Percentiles rank a stretch among this genome's conserved stretches.
Conservation (phyloP, 2,113 vertebrate species). For the Casuarius casuarius region DNA sequence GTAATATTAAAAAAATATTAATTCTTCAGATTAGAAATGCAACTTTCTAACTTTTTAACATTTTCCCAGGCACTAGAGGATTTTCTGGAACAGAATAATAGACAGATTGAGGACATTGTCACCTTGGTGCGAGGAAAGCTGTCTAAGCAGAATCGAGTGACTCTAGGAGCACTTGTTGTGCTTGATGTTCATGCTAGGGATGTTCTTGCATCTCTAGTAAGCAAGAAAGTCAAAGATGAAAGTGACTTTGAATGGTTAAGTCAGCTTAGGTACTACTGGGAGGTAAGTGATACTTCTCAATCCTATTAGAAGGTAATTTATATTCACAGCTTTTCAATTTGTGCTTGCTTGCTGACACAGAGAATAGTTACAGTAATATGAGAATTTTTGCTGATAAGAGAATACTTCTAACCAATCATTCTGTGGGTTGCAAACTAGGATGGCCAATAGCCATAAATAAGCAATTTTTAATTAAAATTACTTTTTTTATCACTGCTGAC, state of each 20-base stretch:
- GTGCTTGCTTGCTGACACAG: constrained; percentile 13
- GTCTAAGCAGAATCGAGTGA: constrained; percentile 89
- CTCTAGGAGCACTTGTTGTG: constrained; percentile 87
- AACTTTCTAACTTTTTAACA: not conserved
- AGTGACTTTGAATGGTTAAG: constrained; percentile 91
- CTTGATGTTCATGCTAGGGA: constrained; percentile 89
- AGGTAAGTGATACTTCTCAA: constrained; percentile 73
- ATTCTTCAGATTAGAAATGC: not conserved
- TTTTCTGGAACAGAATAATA: constrained; percentile 85
- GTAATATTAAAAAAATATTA: not conserved
- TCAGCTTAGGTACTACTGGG: constrained; percentile 91
- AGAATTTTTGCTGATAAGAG: constrained; percentile 53
- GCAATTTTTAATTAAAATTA: constrained; percentile 39
- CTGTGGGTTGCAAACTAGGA: constrained; percentile 33
- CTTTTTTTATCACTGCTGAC: not conserved
- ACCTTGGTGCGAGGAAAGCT: constrained; percentile 86
- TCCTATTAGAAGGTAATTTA: constrained; percentile 46
- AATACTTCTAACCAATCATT: not conserved
- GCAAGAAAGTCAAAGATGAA: constrained; percentile 84
- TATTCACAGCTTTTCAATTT: constrained; percentile 47
- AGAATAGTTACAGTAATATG: not conserved
- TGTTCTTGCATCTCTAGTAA: constrained; percentile 82
- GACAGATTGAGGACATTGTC: constrained; percentile 89
- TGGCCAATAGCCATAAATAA: not conserved
- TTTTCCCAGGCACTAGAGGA: constrained; percentile 78